Evolutionary conservation across 2,797 vertebrate species (phyloP), one percentile per base, ranked within the genome.

Genomic region (Thripadectes ignobilis): DNA sequence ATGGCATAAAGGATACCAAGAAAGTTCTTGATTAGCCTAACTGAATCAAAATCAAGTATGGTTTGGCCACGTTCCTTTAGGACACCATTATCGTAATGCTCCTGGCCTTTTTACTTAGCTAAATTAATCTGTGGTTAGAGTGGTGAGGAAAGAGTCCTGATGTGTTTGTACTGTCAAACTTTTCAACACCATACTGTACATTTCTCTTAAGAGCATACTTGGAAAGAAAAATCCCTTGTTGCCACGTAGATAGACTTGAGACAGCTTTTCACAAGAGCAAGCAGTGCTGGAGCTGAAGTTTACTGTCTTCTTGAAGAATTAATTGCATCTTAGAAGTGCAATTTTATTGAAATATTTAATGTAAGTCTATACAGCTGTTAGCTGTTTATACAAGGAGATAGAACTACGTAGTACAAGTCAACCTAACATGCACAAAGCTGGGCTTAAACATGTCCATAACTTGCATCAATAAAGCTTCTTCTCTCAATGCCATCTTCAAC

Each of bases 41-140:
- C 59, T 88, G 82, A 91, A 89, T 61, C 81, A 89, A 89, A 93
- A 80, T 93, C 88, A 74, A 89, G 36, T 32, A 63, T 87, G 91
- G 84, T 75, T 96, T 97, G 93, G 86, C 78, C 24, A 34, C 0
- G 0, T 61, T 89, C 75, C 41, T 51, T 74, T 77, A 92, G 75
- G 57, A 77, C 65, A 43, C 57, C 29, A 74, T 92, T 82, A 83
- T 92, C 63, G 54, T 74, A 93, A 89, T 63, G 59, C 36, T 21
- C 69, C 59, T 88, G 92, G 74, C 59, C 59, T 75, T 95, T 92
- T 72, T 51, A 75, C 26, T 83, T 3, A 83, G 46, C 54, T 61
- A 36, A 92, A 83, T 80, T 91, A 68, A 54, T 85, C 74, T 67
- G 74, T 90, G 91, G 74, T 91, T 93, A 83, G 65, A 79, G 72